phyloP scores from a whole-genome alignment of 1,140 invertebrate species.

The Cydia strobilella region DNA sequence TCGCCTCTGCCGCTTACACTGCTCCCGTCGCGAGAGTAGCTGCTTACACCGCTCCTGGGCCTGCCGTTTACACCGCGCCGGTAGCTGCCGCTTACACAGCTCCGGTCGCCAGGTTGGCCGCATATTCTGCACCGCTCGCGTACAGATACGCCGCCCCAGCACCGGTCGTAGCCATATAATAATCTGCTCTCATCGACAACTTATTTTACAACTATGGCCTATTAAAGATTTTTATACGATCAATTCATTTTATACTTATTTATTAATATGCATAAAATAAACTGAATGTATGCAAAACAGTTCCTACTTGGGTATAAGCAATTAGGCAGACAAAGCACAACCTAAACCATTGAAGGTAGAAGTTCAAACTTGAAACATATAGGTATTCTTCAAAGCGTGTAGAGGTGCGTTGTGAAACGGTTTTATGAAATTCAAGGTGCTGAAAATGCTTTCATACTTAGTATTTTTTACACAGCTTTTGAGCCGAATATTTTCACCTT shows the following conservation, averaged over 20 bases:
- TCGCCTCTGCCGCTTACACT: constrained; percentile 16
- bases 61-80: constrained; percentile 36
- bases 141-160: constrained; percentile 48
- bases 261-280: background rate
- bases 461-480: too few relatives aligned
- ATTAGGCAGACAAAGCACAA: too few relatives aligned
- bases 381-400: too few relatives aligned
- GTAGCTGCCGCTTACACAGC: constrained; percentile 45
- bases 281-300: too few relatives aligned
- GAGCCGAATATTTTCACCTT: too few relatives aligned
- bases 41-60: constrained; percentile 38
- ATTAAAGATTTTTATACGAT: constrained; percentile 45
- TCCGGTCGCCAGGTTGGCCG: constrained; percentile 49
- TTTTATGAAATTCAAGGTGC: too few relatives aligned
- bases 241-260: constrained; percentile 1
- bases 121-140: constrained; percentile 45
- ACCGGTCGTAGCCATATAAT: constrained; percentile 57
- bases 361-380: too few relatives aligned
- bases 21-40: constrained; percentile 42
- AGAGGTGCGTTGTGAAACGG: too few relatives aligned
- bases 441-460: too few relatives aligned
- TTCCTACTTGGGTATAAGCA: too few relatives aligned
- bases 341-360: too few relatives aligned
- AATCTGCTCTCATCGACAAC: constrained; percentile 37
- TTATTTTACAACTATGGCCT: constrained; percentile 45